Evolutionary conservation across 2,888 invertebrate genomes (phyloP).

Genomic region (Hecatera dysodea): DNA sequence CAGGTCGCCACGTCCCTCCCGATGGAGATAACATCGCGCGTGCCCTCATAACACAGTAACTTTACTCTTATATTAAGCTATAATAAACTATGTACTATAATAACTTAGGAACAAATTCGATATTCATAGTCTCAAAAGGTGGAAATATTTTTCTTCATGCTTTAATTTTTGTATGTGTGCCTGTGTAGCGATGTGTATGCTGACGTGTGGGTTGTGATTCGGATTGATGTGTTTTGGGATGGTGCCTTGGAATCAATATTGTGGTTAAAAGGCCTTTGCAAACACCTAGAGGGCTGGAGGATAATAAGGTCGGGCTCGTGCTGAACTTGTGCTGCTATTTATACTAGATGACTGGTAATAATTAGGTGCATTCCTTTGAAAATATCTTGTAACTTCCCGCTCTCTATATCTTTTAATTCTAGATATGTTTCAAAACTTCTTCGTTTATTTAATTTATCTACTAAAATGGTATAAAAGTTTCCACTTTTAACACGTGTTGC

Average conservation of each 20-base stretch:
- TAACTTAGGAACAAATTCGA: constrained; percentile 89
- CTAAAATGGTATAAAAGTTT: too few relatives aligned
- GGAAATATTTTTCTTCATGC: constrained; percentile 85
- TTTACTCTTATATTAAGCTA: constrained; percentile 80
- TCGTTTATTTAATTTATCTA: too few relatives aligned
- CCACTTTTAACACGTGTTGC: too few relatives aligned
- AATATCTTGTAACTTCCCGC: too few relatives aligned
- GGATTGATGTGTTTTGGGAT: constrained; percentile 54
- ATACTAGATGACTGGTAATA: background rate
- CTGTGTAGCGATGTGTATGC: constrained; percentile 62
- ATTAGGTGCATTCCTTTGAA: too few relatives aligned
- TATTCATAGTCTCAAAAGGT: constrained; percentile 85
- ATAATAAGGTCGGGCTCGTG: too few relatives aligned
- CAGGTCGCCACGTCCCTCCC: constrained; percentile 79
- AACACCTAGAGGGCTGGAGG: background rate
- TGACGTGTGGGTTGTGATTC: constrained; percentile 64
- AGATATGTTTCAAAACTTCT: too few relatives aligned
- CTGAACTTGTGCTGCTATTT: background rate
- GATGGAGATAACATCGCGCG: constrained; percentile 83
- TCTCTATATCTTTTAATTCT: too few relatives aligned
- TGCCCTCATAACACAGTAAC: constrained; percentile 87
- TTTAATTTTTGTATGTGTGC: constrained; percentile 85
- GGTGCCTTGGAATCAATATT: constrained; percentile 46
- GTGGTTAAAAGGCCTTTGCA: constrained; percentile 2
- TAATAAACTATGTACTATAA: constrained; percentile 82